Percentiles rank a stretch among this genome's conserved stretches.
Conservation (phyloP, 2,888 invertebrate genomes). For the Caenorhabditis sinica region DNA sequence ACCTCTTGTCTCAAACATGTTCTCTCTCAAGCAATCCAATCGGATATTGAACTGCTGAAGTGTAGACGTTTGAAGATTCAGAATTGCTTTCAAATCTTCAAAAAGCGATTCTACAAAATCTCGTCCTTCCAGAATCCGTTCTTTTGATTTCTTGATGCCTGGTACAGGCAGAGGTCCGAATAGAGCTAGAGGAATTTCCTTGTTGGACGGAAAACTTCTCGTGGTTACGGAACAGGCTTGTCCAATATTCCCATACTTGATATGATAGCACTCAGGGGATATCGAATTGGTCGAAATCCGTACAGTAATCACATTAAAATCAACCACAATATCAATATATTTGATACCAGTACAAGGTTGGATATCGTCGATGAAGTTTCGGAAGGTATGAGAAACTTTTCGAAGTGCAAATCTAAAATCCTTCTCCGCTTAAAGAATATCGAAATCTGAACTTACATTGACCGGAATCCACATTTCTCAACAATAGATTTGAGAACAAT, state of each 20-base stretch:
- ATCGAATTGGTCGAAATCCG: neutral
- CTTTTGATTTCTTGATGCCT: neutral
- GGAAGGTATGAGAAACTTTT: neutral
- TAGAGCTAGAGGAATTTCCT: neutral
- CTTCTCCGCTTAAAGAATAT: neutral
- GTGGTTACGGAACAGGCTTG: neutral
- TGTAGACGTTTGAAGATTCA: too few relatives aligned
- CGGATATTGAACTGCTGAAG: too few relatives aligned
- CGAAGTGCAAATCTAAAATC: neutral
- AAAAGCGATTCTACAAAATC: neutral
- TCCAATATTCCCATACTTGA: neutral
- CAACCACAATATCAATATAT: neutral
- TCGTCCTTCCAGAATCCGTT: neutral
- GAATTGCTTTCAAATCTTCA: neutral
- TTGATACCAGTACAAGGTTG: neutral
- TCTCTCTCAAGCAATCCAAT: too few relatives aligned
- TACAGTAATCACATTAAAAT: neutral
- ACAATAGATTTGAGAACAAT: neutral
- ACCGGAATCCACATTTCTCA: neutral
- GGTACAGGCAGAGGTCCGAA: neutral
- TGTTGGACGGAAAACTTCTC: neutral
- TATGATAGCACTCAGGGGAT: neutral
- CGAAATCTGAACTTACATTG: neutral
- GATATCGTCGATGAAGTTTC: neutral
- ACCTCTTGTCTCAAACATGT: too few relatives aligned